A percentile compares a stretch with the other conserved stretches of the same genome.
Conservation (phyloP, 1,140 invertebrate species). For the Bombus turneri region DNA sequence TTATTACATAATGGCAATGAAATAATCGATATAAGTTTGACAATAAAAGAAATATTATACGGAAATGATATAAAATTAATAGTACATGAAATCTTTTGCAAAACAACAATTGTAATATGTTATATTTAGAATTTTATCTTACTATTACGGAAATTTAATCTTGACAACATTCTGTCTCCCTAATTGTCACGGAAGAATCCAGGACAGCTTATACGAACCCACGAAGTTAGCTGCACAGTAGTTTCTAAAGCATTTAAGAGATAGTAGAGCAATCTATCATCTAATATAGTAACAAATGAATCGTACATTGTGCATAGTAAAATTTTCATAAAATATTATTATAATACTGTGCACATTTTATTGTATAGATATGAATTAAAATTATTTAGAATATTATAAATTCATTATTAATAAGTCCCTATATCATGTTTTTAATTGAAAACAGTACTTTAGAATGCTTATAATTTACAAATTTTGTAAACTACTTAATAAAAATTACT, state of each 20-base stretch:
- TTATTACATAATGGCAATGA: conserved; percentile 58
- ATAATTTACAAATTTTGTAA: not conserved
- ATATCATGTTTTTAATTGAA: not conserved
- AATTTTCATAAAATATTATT: not conserved
- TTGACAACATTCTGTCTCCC: conserved; percentile 55
- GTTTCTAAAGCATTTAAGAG: not conserved
- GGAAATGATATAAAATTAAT: not conserved
- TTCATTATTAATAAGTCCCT: not conserved
- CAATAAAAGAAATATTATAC: not conserved
- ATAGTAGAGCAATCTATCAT: not conserved
- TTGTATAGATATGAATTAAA: not conserved
- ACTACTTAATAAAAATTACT: not conserved
- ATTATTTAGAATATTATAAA: not conserved
- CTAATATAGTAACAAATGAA: not conserved
- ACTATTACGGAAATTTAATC: conserved; percentile 58
- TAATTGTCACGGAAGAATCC: not conserved
- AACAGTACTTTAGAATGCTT: not conserved
- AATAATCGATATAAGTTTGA: conserved; percentile 20
- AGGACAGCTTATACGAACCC: not conserved
- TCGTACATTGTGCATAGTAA: not conserved
- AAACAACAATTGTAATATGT: not conserved
- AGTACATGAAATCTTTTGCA: not conserved
- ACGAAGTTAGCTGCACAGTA: conserved; percentile 2
- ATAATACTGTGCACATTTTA: not conserved
- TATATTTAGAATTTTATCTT: conserved; percentile 26